Evolutionary conservation across 2,797 vertebrate species (phyloP).

Genomic region (Neoniphon sammara): DNA sequence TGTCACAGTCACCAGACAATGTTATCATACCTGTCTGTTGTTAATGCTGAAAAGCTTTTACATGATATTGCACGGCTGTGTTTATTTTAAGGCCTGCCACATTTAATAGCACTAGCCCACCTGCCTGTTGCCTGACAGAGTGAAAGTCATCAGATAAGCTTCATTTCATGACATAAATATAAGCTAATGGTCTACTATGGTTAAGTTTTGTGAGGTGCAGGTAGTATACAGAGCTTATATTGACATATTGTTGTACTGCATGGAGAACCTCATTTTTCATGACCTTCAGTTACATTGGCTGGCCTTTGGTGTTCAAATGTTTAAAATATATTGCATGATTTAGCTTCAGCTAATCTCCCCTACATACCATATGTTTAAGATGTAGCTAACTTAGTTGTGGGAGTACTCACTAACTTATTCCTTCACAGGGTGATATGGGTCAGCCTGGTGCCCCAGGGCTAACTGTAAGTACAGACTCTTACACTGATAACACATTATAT

Average conservation of each 20-base stretch:
- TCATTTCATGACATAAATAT: slow-evolving; percentile 68
- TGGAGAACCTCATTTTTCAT: slow-evolving; percentile 44
- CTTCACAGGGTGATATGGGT: slow-evolving; percentile 87
- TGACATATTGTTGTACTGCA: slow-evolving; percentile 41
- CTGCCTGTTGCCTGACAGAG: slow-evolving; percentile 58
- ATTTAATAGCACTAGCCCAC: slow-evolving; percentile 65
- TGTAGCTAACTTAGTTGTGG: slow-evolving; percentile 17
- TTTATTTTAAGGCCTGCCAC: slow-evolving; percentile 75
- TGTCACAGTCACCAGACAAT: slow-evolving; percentile 70
- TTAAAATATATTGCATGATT: slow-evolving; percentile 27
- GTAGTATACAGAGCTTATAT: slow-evolving; percentile 17
- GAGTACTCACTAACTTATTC: slow-evolving; percentile 53
- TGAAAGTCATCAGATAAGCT: slow-evolving; percentile 60
- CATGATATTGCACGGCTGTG: slow-evolving; percentile 58
- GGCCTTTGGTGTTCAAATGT: slow-evolving; percentile 10
- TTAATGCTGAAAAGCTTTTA: slow-evolving; percentile 68
- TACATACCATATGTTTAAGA: slow-evolving; percentile 20
- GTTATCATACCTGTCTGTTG: slow-evolving; percentile 68
- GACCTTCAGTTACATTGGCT: slow-evolving; percentile 49
- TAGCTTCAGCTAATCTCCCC: slow-evolving; percentile 4
- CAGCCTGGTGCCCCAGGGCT: slow-evolving; percentile 83
- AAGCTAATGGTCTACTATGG: slow-evolving; percentile 50
- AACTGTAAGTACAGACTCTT: slow-evolving; percentile 84
- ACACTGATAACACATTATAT: slow-evolving; percentile 60
- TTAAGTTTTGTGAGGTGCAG: neutral